Evolutionary conservation across 2,888 invertebrate genomes (phyloP).

Genomic region (Andrena camellia): DNA sequence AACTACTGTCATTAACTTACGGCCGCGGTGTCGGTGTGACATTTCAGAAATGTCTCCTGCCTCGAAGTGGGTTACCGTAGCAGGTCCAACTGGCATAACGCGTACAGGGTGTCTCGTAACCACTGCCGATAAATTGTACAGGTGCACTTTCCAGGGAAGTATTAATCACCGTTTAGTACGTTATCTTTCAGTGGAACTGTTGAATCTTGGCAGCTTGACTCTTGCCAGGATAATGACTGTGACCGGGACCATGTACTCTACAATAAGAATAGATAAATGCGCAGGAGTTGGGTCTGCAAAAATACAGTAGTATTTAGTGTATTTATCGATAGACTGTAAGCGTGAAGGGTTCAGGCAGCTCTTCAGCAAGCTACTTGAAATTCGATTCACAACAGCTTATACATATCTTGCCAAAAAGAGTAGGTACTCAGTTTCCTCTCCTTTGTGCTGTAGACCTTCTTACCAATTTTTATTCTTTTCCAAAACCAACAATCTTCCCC

Average conservation of each 20-base stretch:
- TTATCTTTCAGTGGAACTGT: background rate
- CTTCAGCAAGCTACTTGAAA: too few relatives aligned
- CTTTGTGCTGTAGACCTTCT: background rate
- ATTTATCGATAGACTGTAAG: too few relatives aligned
- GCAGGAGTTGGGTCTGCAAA: too few relatives aligned
- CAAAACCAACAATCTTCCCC: background rate
- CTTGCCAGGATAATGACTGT: too few relatives aligned
- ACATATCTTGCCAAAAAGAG: too few relatives aligned
- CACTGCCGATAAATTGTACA: slow-evolving; percentile 33
- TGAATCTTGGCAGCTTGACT: background rate
- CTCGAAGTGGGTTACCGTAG: slow-evolving; percentile 61
- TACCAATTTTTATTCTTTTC: background rate
- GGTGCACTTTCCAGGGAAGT: slow-evolving; percentile 31
- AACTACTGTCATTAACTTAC: slow-evolving; percentile 63
- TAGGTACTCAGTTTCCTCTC: too few relatives aligned
- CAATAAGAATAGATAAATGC: too few relatives aligned
- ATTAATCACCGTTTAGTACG: background rate
- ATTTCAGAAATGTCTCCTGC: slow-evolving; percentile 64
- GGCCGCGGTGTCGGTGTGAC: slow-evolving; percentile 61
- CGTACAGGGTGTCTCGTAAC: slow-evolving; percentile 11
- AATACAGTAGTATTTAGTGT: too few relatives aligned
- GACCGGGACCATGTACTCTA: too few relatives aligned
- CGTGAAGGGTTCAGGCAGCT: too few relatives aligned
- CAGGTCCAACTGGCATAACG: slow-evolving; percentile 47
- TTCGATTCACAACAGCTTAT: too few relatives aligned